A percentile compares a stretch with the other conserved stretches of the same genome.
Evolutionary conservation across 2,888 invertebrate species (phyloP).

Genomic region (Hydrotaea cyrtoneurina): DNA sequence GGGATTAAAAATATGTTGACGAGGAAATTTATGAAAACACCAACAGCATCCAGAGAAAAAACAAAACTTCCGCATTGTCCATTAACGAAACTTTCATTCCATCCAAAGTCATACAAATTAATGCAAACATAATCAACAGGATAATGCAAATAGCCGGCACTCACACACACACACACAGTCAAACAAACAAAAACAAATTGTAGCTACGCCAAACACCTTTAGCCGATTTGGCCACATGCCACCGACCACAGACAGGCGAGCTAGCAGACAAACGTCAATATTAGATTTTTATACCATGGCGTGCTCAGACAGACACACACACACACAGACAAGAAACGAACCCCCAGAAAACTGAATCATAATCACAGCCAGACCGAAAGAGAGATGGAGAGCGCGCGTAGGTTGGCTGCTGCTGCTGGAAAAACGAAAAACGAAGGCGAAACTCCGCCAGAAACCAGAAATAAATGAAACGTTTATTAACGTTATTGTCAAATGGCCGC

Average conservation of each 20-base stretch:
- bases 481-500: conserved; percentile 55
- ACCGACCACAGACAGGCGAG: not conserved
- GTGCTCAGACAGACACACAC: not conserved
- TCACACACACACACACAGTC: not conserved
- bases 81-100: conserved; percentile 12
- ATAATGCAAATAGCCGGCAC: conserved; percentile 47
- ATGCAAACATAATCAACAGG: conserved; percentile 63
- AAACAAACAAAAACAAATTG: conserved; percentile 41
- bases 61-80: conserved; percentile 64
- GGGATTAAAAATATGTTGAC: conserved; percentile 5
- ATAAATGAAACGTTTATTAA: conserved; percentile 64
- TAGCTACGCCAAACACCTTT: conserved; percentile 53
- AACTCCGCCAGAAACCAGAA: conserved; percentile 46
- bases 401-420: conserved; percentile 42
- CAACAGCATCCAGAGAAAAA: conserved; percentile 31
- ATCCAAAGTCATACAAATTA: conserved; percentile 42
- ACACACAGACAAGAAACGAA: not conserved
- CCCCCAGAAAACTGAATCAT: conserved; percentile 23
- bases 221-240: not conserved
- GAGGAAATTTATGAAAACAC: conserved; percentile 40
- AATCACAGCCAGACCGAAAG: not conserved
- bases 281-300: conserved; percentile 20
- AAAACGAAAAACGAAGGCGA: not conserved
- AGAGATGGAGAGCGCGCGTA: conserved; percentile 37
- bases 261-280: conserved; percentile 33